Conservation (phyloP, 2,888 invertebrate species). For the Adelognathus sp. region DNA sequence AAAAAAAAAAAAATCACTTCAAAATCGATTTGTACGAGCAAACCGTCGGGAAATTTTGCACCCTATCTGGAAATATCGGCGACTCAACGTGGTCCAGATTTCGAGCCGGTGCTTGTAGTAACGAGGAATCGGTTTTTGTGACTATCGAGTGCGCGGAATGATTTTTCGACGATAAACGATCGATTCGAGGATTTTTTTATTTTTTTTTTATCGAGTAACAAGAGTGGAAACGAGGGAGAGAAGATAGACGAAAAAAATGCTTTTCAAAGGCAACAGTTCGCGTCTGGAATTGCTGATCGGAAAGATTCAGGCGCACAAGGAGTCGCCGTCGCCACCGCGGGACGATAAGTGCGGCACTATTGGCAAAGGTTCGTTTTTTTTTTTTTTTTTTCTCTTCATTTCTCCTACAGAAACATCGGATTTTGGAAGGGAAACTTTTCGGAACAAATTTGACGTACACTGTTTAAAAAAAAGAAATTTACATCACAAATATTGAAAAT, state of each 20-base stretch:
- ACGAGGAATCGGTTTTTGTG: neutral
- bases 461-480: too few relatives aligned
- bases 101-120: too few relatives aligned
- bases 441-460: too few relatives aligned
- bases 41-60: too few relatives aligned
- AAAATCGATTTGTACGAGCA: too few relatives aligned
- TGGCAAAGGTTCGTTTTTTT: conserved; percentile 71
- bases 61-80: too few relatives aligned
- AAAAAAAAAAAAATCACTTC: neutral
- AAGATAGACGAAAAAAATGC: conserved; percentile 83
- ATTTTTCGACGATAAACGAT: neutral
- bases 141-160: neutral
- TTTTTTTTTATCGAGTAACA: too few relatives aligned
- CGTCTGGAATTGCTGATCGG: conserved; percentile 92
- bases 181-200: neutral
- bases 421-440: neutral
- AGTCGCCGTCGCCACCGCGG: conserved; percentile 82
- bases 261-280: conserved; percentile 94
- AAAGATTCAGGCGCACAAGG: conserved; percentile 93
- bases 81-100: too few relatives aligned
- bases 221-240: neutral
- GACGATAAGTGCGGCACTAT: conserved; percentile 67
- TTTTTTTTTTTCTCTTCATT: neutral
- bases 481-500: too few relatives aligned
- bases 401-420: too few relatives aligned